phyloP scores from a whole-genome alignment of 2,113 vertebrate genomes.

The Polypterus senegalus region DNA sequence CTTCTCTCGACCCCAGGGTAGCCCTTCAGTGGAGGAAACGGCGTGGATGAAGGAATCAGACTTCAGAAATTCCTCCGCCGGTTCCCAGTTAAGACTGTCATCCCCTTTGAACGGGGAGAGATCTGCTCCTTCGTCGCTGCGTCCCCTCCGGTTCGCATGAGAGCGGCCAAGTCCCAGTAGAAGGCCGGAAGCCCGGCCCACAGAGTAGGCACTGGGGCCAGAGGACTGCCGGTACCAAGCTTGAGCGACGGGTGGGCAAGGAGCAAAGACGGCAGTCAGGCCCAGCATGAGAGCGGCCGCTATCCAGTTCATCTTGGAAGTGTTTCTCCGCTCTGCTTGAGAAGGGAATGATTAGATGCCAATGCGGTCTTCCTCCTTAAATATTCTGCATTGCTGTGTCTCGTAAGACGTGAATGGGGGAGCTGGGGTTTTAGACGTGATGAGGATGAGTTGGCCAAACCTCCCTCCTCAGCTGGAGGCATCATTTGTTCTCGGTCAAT shows the following conservation, averaged over 20 bases:
- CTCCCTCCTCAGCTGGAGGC: too few species aligned
- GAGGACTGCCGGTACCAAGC: background rate
- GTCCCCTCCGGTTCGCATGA: background rate
- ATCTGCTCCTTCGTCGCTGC: background rate
- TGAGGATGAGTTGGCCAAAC: too few species aligned
- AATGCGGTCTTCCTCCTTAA: too few species aligned
- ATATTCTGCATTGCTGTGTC: too few species aligned
- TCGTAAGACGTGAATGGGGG: too few species aligned
- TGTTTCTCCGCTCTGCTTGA: background rate
- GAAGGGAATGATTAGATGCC: background rate
- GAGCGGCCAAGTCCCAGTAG: background rate
- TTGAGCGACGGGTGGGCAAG: background rate
- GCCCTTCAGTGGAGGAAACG: too few species aligned
- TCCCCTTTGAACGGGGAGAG: background rate
- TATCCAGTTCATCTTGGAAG: background rate
- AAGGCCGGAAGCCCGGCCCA: background rate
- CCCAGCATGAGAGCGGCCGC: background rate
- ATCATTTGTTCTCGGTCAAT: too few species aligned
- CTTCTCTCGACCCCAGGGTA: too few species aligned
- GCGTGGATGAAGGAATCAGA: too few species aligned
- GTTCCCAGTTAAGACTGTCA: too few species aligned
- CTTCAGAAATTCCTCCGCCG: too few species aligned
- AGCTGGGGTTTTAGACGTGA: too few species aligned
- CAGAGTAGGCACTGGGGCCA: background rate
- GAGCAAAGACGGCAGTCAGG: background rate